Evolutionary conservation across 2,888 invertebrate species (phyloP).

Genomic region (Linnaemya vulpina): DNA sequence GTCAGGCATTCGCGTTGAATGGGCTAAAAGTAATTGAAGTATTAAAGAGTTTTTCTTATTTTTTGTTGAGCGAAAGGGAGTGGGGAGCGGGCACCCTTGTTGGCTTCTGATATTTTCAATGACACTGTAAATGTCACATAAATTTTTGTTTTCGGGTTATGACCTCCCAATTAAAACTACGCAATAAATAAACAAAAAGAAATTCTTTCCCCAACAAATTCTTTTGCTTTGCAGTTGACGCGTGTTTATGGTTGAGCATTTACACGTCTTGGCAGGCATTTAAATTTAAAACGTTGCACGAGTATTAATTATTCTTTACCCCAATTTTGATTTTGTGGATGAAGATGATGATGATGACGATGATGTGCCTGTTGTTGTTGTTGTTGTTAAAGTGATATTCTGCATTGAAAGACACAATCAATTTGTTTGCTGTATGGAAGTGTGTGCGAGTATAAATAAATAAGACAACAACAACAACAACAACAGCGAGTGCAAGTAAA

Average conservation of each 20-base stretch:
- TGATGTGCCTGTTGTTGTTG: conserved; percentile 16
- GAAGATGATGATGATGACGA: conserved; percentile 1
- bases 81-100: not conserved
- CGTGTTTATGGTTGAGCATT: conserved; percentile 55
- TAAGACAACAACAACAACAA: conserved; percentile 42
- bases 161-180: conserved; percentile 27
- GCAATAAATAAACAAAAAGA: conserved; percentile 32
- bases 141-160: conserved; percentile 52
- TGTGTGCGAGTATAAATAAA: conserved; percentile 12
- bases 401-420: conserved; percentile 65
- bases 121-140: conserved; percentile 65
- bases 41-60: not conserved
- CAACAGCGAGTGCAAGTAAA: conserved; percentile 12
- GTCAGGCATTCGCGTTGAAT: conserved; percentile 17
- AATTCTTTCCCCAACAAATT: conserved; percentile 8
- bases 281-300: conserved; percentile 57
- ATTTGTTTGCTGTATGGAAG: conserved; percentile 58
- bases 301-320: conserved; percentile 45
- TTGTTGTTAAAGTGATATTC: conserved; percentile 31
- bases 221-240: conserved; percentile 25
- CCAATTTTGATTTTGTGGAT: conserved; percentile 37
- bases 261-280: conserved; percentile 31
- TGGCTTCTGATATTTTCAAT: conserved; percentile 15
- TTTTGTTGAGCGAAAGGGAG: not conserved
- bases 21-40: not conserved